A percentile compares a stretch with the other conserved stretches of the same genome.
These are phyloP conservation scores for Grammatotria lemairii DNA, from an alignment of 2,113 vertebrate genomes.

Conservation along the genomic window DNA sequence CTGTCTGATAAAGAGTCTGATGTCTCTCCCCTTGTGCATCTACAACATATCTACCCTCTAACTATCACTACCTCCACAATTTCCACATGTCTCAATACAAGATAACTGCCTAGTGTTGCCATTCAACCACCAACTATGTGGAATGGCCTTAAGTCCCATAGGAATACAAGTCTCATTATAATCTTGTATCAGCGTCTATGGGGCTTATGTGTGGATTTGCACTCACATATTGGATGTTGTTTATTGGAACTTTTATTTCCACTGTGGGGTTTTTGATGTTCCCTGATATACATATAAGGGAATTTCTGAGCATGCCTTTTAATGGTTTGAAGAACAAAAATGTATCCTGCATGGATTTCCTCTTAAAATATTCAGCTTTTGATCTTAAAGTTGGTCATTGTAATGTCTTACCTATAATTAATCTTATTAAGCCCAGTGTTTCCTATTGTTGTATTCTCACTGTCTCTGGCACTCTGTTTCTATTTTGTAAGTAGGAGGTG, in stretches of 20 bases:
- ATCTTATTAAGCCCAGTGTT: not conserved
- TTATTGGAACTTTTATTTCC: slow-evolving; percentile 45
- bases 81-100: slow-evolving; percentile 10
- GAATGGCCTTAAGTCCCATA: slow-evolving; percentile 31
- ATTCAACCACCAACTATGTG: slow-evolving; percentile 29
- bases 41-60: slow-evolving; percentile 21
- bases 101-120: slow-evolving; percentile 2
- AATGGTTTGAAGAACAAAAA: not conserved
- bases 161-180: slow-evolving; percentile 42
- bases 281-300: not conserved
- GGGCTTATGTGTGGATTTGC: slow-evolving; percentile 69
- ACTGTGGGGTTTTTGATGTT: not conserved
- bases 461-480: not conserved
- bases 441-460: not conserved
- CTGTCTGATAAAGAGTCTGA: slow-evolving; percentile 83
- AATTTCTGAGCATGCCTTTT: slow-evolving; percentile 19
- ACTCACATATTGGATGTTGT: slow-evolving; percentile 65
- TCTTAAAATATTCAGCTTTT: not conserved
- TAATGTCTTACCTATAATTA: not conserved
- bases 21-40: slow-evolving; percentile 57
- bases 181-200: slow-evolving; percentile 68
- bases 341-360: slow-evolving; percentile 20
- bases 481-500: not conserved
- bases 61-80: slow-evolving; percentile 8
- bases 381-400: not conserved